Evolutionary conservation across 2,888 invertebrate genomes (phyloP), one percentile per base, ranked within the genome.

Genomic region (Idaea dimidiata): DNA sequence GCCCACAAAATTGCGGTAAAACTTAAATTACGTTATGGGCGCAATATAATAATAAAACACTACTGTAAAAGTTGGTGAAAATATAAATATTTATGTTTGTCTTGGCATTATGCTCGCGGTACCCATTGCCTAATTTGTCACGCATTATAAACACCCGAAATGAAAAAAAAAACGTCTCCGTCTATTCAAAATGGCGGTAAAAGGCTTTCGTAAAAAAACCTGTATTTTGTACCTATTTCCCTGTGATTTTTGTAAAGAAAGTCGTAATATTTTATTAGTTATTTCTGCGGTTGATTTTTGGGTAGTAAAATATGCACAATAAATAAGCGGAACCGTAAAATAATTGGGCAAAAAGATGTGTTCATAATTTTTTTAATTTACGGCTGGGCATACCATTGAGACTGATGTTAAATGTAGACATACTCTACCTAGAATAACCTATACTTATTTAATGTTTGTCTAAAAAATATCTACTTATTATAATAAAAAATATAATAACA

Each of bases 1-100:
- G 73, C 73, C 71, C 72, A 72, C 76, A 78, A 74, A 71, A 79
- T 79, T 84, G 87, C 83, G 84, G 88, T 87, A 82, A 79, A 80
- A 72, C 80, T 72, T 65, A 76, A 77, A 88, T 86, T 81, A 86
- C 79, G 63, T 79, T 79, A 80, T 74, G 79, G 83, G 81, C 80
- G 80, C 83, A 84, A 85, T 83, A 83, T 79, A 86, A 81, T 78
- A 82, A 88, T 81, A 82, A 72, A 79, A 78, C 73, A 88, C 89
- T 89, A 88, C 89, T 77, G 89, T 86, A 86, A 82, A 81, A 78
- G 43, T 43, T 82, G 81, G 80, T 81, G 73, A 72, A 75, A 75
- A 82, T 79, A 74, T 61, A 74, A 77, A 79, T 72, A 77, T 74
- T 81, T 83, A 81, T 82, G 78, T 77, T 72, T 74, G 66, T 61